These are phyloP conservation scores for Nasonia vitripennis DNA, from an alignment of 1,140 invertebrate genomes.

Conservation along the genomic window DNA sequence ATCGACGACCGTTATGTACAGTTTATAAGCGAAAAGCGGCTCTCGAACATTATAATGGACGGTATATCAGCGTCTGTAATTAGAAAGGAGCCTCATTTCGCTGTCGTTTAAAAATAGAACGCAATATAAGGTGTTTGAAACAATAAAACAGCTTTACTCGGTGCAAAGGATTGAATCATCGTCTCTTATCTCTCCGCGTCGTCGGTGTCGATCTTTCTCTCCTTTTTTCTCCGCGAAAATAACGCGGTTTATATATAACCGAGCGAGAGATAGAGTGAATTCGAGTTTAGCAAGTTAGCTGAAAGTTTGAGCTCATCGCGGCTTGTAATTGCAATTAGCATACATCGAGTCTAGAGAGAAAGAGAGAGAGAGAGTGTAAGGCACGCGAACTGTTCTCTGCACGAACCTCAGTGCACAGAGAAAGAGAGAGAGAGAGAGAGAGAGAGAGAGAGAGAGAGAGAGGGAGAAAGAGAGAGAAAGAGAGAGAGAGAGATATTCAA, in stretches of 20 bases:
- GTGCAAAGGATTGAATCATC: too few relatives aligned
- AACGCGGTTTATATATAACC: conserved; percentile 47
- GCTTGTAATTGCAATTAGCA: conserved; percentile 73
- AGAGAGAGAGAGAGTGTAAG: conserved; percentile 39
- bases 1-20: background rate
- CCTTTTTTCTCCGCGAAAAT: too few relatives aligned
- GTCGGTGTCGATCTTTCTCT: too few relatives aligned
- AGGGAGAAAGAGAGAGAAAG: background rate
- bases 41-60: background rate
- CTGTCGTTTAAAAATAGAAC: background rate
- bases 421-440: too few relatives aligned
- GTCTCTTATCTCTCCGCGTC: too few relatives aligned
- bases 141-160: too few relatives aligned
- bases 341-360: conserved; percentile 64
- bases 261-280: conserved; percentile 57
- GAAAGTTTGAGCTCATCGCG: conserved; percentile 64
- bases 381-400: conserved; percentile 60
- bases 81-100: background rate
- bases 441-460: background rate
- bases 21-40: background rate
- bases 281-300: conserved; percentile 68
- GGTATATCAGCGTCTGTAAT: background rate
- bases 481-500: conserved; percentile 4
- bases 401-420: background rate
- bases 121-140: too few relatives aligned